phyloP scores from a whole-genome alignment of 2,113 vertebrate genomes.

The Axis porcinus region DNA sequence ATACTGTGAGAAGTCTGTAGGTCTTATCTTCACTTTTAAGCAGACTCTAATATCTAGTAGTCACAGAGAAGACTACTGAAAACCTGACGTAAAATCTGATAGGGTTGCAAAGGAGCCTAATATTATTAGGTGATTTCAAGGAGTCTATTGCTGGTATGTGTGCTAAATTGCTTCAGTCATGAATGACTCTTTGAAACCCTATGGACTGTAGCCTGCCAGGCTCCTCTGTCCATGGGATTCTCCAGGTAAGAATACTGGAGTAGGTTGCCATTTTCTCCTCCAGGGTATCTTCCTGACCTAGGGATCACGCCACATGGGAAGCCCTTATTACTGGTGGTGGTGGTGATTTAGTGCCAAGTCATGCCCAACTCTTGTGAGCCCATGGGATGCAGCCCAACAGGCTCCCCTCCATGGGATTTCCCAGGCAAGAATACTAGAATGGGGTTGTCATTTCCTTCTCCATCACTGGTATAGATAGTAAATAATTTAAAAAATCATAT shows the following conservation, averaged over 20 bases:
- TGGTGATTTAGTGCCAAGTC: neutral
- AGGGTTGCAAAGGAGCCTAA: neutral
- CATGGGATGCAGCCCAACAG: neutral
- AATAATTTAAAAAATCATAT: neutral
- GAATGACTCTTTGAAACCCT: neutral
- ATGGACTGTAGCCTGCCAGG: neutral
- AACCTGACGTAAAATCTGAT: neutral
- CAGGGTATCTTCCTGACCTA: neutral
- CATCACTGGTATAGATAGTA: neutral
- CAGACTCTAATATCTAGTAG: too few species aligned
- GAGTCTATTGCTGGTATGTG: neutral
- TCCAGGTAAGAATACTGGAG: neutral
- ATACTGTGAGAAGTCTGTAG: neutral
- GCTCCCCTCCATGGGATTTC: neutral
- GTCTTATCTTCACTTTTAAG: neutral
- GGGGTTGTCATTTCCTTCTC: neutral
- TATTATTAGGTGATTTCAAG: neutral
- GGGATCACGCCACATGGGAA: rapidly evolving
- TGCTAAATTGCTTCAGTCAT: neutral
- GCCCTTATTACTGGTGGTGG: neutral
- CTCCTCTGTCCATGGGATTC: neutral
- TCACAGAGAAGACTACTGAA: neutral
- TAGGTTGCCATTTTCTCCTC: neutral
- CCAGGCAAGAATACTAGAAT: neutral
- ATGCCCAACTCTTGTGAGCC: neutral